Conservation (phyloP, 2,888 invertebrate genomes). For the Agriopis marginaria region DNA sequence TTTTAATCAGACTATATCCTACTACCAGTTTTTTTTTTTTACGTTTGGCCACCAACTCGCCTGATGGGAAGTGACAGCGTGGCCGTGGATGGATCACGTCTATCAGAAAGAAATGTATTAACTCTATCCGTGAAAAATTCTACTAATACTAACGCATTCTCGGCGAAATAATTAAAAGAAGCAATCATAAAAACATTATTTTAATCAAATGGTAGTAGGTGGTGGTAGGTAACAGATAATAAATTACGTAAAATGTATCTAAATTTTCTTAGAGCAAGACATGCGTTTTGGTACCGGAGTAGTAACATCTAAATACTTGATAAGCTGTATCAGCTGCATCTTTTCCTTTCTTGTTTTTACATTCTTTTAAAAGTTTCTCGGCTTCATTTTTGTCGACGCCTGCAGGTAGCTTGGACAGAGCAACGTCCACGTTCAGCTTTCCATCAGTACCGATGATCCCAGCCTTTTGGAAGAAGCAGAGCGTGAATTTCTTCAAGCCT, state of each 20-base stretch:
- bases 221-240: constrained; percentile 8
- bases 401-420: constrained; percentile 70
- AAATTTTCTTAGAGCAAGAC: constrained; percentile 43
- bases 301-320: constrained; percentile 78
- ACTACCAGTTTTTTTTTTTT: too few species aligned
- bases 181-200: not conserved
- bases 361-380: constrained; percentile 69
- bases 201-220: constrained; percentile 1
- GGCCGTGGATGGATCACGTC: too few species aligned
- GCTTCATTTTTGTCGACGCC: constrained; percentile 71
- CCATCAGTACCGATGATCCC: constrained; percentile 67
- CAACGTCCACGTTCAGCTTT: constrained; percentile 73
- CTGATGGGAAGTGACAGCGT: too few species aligned
- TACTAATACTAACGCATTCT: too few species aligned
- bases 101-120: not conserved
- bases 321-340: constrained; percentile 73
- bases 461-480: constrained; percentile 80
- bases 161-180: not conserved
- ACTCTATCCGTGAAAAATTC: too few species aligned
- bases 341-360: constrained; percentile 71
- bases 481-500: constrained; percentile 72
- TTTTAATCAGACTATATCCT: too few species aligned
- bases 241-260: constrained; percentile 19
- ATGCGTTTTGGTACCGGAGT: constrained; percentile 69
- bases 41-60: too few species aligned